These are phyloP conservation scores for Psylliodes chrysocephalus DNA, from an alignment of 2,888 invertebrate species.

Conservation along the genomic window DNA sequence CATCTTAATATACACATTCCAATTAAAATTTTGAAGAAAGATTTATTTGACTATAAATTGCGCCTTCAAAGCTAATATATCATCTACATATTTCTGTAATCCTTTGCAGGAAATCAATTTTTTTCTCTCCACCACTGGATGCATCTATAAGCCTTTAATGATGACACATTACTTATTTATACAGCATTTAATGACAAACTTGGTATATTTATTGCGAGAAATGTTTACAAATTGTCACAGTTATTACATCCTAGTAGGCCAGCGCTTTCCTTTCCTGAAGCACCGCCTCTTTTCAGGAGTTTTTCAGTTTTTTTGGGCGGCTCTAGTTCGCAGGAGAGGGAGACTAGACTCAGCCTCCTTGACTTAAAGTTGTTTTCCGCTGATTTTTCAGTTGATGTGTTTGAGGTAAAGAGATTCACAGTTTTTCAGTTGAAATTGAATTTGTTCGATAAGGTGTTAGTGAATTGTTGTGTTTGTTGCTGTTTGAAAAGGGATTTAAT, in stretches of 20 bases:
- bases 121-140: constrained; percentile 32
- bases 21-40: no score
- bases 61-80: no score
- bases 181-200: constrained; percentile 56
- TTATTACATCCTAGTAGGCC: constrained; percentile 51
- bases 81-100: not conserved
- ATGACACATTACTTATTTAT: constrained; percentile 62
- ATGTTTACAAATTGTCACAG: constrained; percentile 63
- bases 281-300: constrained; percentile 47
- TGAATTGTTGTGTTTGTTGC: not conserved
- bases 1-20: no score
- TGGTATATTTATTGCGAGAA: constrained; percentile 57
- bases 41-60: no score
- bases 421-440: not conserved
- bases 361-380: constrained; percentile 10
- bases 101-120: constrained; percentile 19
- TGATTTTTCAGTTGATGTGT: constrained; percentile 22
- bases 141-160: constrained; percentile 59
- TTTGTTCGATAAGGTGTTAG: not conserved
- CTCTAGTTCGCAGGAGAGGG: constrained; percentile 13
- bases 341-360: constrained; percentile 22
- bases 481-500: no score
- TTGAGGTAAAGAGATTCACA: not conserved
- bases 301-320: constrained; percentile 47
- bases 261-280: constrained; percentile 48